Evolutionary conservation across 92 coral and sea anemone species (phyloP).

Genomic region (Epizoanthus illoricatus): DNA sequence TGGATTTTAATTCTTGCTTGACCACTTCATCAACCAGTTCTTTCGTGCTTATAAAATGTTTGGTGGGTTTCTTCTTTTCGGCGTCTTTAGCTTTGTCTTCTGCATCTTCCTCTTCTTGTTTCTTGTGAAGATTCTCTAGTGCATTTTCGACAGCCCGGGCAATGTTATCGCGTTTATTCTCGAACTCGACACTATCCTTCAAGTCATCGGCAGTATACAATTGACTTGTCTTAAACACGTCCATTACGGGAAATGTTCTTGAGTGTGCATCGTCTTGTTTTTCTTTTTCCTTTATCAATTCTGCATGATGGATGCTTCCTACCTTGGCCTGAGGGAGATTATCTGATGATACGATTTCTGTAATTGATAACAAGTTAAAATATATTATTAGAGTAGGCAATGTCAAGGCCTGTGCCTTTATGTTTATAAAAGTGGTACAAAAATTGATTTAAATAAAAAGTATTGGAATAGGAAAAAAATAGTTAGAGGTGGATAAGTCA

Average conservation of each 20-base stretch:
- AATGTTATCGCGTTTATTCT: conserved; percentile 58
- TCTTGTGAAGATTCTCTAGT: conserved; percentile 71
- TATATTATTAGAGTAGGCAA: neutral
- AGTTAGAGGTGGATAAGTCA: too few relatives aligned
- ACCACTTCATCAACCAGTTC: conserved; percentile 78
- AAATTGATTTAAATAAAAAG: too few relatives aligned
- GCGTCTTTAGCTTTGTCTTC: conserved; percentile 23
- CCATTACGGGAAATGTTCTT: conserved; percentile 78
- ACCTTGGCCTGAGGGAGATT: conserved; percentile 41
- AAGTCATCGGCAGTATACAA: conserved; percentile 64
- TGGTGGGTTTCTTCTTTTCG: conserved; percentile 21
- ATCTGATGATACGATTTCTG: conserved; percentile 37
- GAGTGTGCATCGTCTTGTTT: conserved; percentile 61
- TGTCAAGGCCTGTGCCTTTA: too few relatives aligned
- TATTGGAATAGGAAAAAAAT: too few relatives aligned
- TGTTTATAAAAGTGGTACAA: too few relatives aligned
- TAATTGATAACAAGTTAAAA: neutral
- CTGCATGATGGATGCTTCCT: conserved; percentile 14
- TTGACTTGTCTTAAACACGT: conserved; percentile 66
- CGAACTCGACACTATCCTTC: conserved; percentile 70
- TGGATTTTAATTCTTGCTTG: conserved; percentile 48
- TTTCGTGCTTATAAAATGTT: conserved; percentile 59
- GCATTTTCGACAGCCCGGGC: conserved; percentile 74
- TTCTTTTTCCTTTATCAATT: conserved; percentile 45
- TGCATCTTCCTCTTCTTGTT: conserved; percentile 45